phyloP scores from a whole-genome alignment of 92 coral and sea anemone species.

The Palythoa heliodiscus region DNA sequence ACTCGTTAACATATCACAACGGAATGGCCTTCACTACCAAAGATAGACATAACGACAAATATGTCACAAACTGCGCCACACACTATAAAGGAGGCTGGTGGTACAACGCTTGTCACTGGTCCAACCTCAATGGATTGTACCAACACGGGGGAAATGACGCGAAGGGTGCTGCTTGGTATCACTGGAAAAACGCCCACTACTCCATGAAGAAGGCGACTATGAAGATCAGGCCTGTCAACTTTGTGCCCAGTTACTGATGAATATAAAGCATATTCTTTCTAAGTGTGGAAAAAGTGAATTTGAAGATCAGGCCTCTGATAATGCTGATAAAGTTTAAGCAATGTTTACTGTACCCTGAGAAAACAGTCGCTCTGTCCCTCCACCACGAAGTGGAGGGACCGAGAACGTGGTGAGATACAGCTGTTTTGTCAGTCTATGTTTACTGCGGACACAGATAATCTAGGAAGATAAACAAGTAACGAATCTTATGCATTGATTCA shows the following conservation, averaged over 20 bases:
- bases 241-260: not conserved
- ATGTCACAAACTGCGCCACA: not conserved
- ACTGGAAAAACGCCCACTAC: conserved; percentile 36
- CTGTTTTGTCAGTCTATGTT: too few species aligned
- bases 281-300: too few species aligned
- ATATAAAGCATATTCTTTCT: not conserved
- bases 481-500: too few species aligned
- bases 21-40: conserved; percentile 12
- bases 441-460: too few species aligned
- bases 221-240: conserved; percentile 35
- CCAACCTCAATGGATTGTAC: conserved; percentile 2
- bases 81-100: not conserved
- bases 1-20: not conserved
- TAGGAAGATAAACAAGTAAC: too few species aligned
- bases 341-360: too few species aligned
- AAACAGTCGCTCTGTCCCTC: too few species aligned
- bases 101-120: not conserved
- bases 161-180: not conserved
- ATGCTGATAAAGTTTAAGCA: too few species aligned
- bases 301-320: too few species aligned
- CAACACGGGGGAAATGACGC: not conserved
- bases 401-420: too few species aligned
- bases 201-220: conserved; percentile 24
- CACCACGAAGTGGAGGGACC: too few species aligned
- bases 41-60: conserved; percentile 1